Base-by-base conservation (phyloP, 2,113 vertebrate genomes). In the Saccopteryx leptura region DNA sequence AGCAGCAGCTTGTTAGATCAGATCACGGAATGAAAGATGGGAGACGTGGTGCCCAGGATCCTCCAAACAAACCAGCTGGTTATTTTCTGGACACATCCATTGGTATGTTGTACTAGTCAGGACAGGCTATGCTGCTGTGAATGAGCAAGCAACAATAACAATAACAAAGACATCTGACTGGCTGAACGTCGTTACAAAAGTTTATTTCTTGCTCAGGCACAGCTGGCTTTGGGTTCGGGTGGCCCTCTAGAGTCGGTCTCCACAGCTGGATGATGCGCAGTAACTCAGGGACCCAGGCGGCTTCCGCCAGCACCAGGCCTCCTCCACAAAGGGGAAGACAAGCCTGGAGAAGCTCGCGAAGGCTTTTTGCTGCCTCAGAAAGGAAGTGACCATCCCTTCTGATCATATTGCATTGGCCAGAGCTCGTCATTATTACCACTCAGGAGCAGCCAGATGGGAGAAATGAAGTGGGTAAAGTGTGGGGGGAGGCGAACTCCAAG, bases 181-280 rank as follows among this genome's bases (percentile, higher is more conserved):
- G 93, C n/a, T 71, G 26, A 52, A 48, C 4, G 18, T 50, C 5
- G 24, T 50, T 3, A n/a, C 74, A 31, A 21, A 23, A 18, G 39
- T 66, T 12, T 18, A 26, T 58, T 28, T 69, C 93, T 60, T 50
- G 39, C 83, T 81, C 50, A 10, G 66, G 68, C 50, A 75, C 24
- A 82, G 68, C 9, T 1, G 8, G 61, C 58, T 58, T 5, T 31
- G 48, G 33, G 33, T 58, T 58, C 75, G 23, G 66, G 88, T 11
- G 9, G 56, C 19, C 10, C 28, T 71, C 46, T 65, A 12, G 15
- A 31, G 39, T 13, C 31, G 31, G 69, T 9, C 6, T 12, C 81
- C 14, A 76, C 74, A 26, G 28, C 4, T 0, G 3, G 4, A 13
- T 9, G 54, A 54, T 39, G 48, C 0, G 1, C 1, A 0, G 21